A percentile compares a stretch with the other conserved stretches of the same genome.
Evolutionary conservation across 2,113 vertebrate species (phyloP).

Genomic region (Hemicordylus capensis): DNA sequence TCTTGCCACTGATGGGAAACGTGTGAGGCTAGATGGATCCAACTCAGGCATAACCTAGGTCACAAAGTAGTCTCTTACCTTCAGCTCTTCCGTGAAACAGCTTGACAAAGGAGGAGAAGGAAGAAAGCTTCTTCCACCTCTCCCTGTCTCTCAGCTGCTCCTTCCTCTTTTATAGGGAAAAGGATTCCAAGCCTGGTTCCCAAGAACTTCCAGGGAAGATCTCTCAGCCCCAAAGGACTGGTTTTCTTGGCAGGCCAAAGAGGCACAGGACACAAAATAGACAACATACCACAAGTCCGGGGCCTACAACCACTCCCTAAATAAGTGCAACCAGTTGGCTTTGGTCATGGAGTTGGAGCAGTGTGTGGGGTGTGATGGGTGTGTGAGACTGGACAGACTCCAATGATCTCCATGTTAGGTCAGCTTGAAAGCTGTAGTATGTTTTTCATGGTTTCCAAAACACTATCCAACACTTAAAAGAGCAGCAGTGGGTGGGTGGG

Average conservation of each 20-base stretch:
- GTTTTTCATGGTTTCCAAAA: no score
- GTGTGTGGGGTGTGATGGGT: no score
- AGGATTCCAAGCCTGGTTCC: neutral
- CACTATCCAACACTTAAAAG: no score
- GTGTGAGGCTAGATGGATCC: neutral
- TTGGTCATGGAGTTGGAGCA: neutral
- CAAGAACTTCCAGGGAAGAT: neutral
- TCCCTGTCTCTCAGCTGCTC: no score
- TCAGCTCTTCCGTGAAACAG: no score
- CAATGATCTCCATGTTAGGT: no score
- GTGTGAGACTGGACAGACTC: no score
- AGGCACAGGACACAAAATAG: neutral
- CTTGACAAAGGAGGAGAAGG: neutral
- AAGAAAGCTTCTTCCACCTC: no score
- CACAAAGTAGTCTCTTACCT: slow-evolving; percentile 27
- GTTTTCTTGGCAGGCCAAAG: neutral
- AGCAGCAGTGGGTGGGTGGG: no score
- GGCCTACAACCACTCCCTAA: no score
- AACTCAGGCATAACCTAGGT: neutral
- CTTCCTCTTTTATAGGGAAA: neutral
- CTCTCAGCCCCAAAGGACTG: neutral
- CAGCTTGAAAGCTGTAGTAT: no score
- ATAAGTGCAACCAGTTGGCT: neutral
- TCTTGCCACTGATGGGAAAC: neutral
- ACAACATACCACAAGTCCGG: no score